phyloP scores from a whole-genome alignment of 2,888 invertebrate species.

The Drosophila suboccidentalis region DNA sequence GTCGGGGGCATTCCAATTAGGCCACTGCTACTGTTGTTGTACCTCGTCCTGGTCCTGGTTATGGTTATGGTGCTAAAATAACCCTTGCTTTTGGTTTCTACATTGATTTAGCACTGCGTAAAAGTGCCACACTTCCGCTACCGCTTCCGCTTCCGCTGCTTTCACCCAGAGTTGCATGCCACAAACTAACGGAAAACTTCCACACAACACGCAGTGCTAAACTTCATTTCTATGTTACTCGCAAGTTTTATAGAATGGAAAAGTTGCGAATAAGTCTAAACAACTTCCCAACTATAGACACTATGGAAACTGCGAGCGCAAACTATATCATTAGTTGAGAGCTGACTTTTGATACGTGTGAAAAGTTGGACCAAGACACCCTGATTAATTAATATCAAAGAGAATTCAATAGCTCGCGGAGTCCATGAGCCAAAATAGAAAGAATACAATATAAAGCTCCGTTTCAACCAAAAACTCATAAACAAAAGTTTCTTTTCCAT shows the following conservation, averaged over 20 bases:
- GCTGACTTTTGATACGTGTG: slow-evolving; percentile 36
- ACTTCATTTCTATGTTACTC: slow-evolving; percentile 27
- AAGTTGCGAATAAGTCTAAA: slow-evolving; percentile 36
- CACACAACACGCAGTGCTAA: slow-evolving; percentile 30
- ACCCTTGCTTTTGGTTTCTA: slow-evolving; percentile 28
- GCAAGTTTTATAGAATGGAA: slow-evolving; percentile 29
- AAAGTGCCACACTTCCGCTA: slow-evolving; percentile 42
- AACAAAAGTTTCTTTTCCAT: not conserved
- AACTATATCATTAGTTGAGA: slow-evolving; percentile 32
- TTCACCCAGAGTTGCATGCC: slow-evolving; percentile 6
- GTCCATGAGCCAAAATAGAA: not conserved
- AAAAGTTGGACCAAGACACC: slow-evolving; percentile 5
- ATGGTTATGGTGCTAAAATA: not conserved
- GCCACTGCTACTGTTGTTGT: slow-evolving; percentile 17
- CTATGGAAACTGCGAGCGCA: slow-evolving; percentile 25
- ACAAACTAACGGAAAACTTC: slow-evolving; percentile 35
- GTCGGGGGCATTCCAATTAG: slow-evolving; percentile 54
- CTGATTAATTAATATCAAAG: slow-evolving; percentile 28
- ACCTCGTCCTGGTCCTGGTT: not conserved
- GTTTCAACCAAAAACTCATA: not conserved
- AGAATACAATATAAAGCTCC: not conserved
- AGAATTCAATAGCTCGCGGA: slow-evolving; percentile 2
- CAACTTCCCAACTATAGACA: slow-evolving; percentile 29
- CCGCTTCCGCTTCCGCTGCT: slow-evolving; percentile 13
- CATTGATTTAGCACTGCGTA: slow-evolving; percentile 52